These are phyloP conservation scores for Hypocryptadius cinnamomeus DNA, from an alignment of 2,113 vertebrate species.

Conservation along the genomic window DNA sequence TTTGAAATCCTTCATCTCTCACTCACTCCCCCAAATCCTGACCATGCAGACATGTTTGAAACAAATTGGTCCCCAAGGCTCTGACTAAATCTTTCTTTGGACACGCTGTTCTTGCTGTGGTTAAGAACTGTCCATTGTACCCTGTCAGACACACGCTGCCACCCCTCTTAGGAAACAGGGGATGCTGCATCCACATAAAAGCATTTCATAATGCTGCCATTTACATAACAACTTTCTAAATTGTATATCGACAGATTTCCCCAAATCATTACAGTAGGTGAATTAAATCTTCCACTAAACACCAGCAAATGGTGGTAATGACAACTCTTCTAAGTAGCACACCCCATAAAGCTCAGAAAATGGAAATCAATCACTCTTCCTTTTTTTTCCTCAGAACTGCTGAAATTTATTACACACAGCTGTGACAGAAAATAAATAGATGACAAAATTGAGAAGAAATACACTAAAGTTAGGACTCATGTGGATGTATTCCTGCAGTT, in stretches of 20 bases:
- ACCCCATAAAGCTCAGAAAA: conserved; percentile 39
- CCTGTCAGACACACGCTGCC: not conserved
- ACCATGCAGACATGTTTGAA: not conserved
- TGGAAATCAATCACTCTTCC: conserved; percentile 32
- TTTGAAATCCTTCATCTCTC: not conserved
- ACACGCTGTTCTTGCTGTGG: not conserved
- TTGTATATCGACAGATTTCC: conserved; percentile 16
- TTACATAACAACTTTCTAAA: conserved; percentile 35
- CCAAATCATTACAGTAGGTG: conserved; percentile 25
- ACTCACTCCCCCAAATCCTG: not conserved
- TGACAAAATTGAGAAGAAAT: conserved; percentile 30
- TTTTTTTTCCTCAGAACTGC: not conserved
- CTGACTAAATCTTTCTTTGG: not conserved
- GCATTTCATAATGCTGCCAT: conserved; percentile 8
- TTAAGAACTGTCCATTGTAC: not conserved
- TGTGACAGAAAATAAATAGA: conserved; percentile 53
- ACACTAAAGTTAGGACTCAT: conserved; percentile 1
- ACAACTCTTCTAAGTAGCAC: conserved; percentile 20
- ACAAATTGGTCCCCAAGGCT: not conserved
- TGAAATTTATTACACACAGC: conserved; percentile 37
- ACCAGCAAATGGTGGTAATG: conserved; percentile 11
- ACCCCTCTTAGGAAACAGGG: not conserved
- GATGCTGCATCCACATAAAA: not conserved
- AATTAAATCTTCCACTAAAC: conserved; percentile 46
- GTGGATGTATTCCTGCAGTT: not conserved